Evolutionary conservation across 2,888 invertebrate species (phyloP).

Genomic region (Odontothrips loti): DNA sequence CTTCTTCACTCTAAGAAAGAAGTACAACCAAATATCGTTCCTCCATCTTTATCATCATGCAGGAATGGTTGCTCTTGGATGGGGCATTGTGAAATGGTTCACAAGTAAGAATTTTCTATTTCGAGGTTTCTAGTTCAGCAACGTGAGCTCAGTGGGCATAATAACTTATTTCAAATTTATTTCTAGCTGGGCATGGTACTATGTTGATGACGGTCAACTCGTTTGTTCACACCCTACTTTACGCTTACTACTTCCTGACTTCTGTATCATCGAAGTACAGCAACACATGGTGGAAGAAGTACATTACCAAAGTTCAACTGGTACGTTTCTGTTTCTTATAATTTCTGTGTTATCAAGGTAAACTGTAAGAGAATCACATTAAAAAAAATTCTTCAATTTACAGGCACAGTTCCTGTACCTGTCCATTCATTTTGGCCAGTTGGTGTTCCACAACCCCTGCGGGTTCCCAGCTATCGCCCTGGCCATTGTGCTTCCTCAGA

Average conservation of each 20-base stretch:
- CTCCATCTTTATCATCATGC: constrained; percentile 83
- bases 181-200: constrained; percentile 51
- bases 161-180: neutral
- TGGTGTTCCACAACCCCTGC: neutral
- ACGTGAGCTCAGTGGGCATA: too few relatives aligned
- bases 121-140: neutral
- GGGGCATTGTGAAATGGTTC: constrained; percentile 45
- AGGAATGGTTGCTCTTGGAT: constrained; percentile 68
- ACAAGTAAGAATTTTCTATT: neutral
- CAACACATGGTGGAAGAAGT: constrained; percentile 1
- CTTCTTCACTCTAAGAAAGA: constrained; percentile 81
- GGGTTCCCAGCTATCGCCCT: neutral
- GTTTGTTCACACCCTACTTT: constrained; percentile 52
- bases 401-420: neutral
- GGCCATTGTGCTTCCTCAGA: neutral
- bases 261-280: neutral
- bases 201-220: constrained; percentile 50
- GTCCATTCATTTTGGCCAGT: neutral
- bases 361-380: neutral
- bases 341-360: too few relatives aligned
- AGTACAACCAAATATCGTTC: constrained; percentile 73
- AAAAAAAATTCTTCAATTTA: neutral
- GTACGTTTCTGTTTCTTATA: neutral
- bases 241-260: constrained; percentile 50
- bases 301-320: neutral